Base-by-base conservation (phyloP, 1,140 invertebrate species). In the Manduca sexta region DNA sequence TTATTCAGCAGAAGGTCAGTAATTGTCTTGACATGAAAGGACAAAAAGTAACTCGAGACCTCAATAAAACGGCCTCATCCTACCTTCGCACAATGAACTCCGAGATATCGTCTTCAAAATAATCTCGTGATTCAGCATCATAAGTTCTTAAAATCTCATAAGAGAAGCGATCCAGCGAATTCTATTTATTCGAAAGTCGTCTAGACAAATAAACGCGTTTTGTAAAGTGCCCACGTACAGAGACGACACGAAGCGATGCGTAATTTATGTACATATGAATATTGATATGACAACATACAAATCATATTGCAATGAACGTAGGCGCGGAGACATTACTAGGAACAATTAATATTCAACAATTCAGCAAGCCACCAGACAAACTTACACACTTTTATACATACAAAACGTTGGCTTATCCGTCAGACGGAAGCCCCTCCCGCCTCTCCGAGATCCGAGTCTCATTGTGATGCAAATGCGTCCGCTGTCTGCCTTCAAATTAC, bases 401-500 rank as follows among this genome's bases (percentile, higher is more conserved):
- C 60, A 67, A 63, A 68, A 60, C 54, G 56, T 45, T 56, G 52
- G 67, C 63, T 74, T 76, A 78, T 74, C 74, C 75, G 49, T 49
- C 42, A 54, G 57, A 71, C 76, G 74, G 74, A 78, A 84, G 61
- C 74, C 58, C 66, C 59, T 39, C 50, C 56, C 47, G 40, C 49
- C 53, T 51, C 52, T 45, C 59, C 60, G 71, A 65, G 66, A 80
- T 79, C 69, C 67, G 60, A 70, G 58, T 68, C 56, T 75, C 70
- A 81, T 84, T 84, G 72, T 82, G 56, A 84, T 84, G 81, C 76
- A 84, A 82, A 84, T 84, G 66, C 52, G 69, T 69, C 54, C 73
- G 77, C 62, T 74, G 81, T 84, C 81, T 84, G 81, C 78, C 72
- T 84, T 65, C 68, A 80, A 84, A 84, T 82, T 80, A 76, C 69